These are phyloP conservation scores for Celastrina argiolus DNA, from an alignment of 2,888 invertebrate genomes.

Conservation along the genomic window DNA sequence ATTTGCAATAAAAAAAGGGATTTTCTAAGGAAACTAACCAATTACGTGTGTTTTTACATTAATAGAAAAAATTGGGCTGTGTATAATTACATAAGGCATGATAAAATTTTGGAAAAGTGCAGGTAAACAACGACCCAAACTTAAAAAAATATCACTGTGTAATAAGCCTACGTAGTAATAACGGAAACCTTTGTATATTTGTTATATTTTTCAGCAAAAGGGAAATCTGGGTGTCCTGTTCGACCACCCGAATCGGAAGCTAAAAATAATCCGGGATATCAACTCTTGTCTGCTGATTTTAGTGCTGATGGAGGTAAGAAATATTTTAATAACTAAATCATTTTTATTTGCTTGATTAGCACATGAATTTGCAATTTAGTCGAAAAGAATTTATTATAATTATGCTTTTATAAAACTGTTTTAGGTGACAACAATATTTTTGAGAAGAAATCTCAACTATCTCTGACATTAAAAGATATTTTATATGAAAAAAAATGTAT, in stretches of 20 bases:
- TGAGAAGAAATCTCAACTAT: conserved; percentile 80
- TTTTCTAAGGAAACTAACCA: background rate
- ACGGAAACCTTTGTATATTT: conserved; percentile 24
- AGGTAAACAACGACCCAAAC: conserved; percentile 60
- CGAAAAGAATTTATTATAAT: background rate
- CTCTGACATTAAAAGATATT: conserved; percentile 85
- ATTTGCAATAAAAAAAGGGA: background rate
- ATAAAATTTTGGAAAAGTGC: conserved; percentile 88
- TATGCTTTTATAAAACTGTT: conserved; percentile 36
- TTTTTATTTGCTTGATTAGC: too few relatives aligned
- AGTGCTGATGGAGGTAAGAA: conserved; percentile 57
- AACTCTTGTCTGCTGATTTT: conserved; percentile 44
- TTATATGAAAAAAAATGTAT: conserved; percentile 87
- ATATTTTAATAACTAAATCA: conserved; percentile 24
- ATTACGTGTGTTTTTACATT: background rate
- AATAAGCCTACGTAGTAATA: conserved; percentile 19
- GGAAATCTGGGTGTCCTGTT: conserved; percentile 71
- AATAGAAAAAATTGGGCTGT: background rate
- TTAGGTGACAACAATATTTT: conserved; percentile 59
- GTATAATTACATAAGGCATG: conserved; percentile 65
- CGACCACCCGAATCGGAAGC: conserved; percentile 59
- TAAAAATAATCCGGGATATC: conserved; percentile 36
- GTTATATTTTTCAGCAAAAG: conserved; percentile 57
- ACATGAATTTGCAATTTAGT: background rate
- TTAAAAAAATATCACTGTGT: background rate